Base-by-base conservation (phyloP, 2,797 vertebrate species). In the Pangasius sanitwongsei region DNA sequence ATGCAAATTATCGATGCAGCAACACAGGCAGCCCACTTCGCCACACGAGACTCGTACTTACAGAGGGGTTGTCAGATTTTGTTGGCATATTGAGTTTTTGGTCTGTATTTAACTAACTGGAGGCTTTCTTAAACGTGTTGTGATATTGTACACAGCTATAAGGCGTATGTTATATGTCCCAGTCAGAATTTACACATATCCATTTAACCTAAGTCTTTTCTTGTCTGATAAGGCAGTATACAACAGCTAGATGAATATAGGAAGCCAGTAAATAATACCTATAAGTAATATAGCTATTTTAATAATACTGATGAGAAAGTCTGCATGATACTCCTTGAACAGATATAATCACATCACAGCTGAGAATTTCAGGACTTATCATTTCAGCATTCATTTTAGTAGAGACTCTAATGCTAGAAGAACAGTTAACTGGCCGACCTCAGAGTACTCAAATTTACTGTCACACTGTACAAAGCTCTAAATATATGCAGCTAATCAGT, bases 401-500 rank as follows among this genome's bases (percentile, higher is more conserved):
- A 34, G 9, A 78, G 28, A 88, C 44, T 78, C 48, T 65, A 53
- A 53, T 6, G 41, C 41, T 44, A 44, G 41, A 44, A 44, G 41
- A 44, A 44, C 41, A 44, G 41, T 13, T 81, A 65, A 83, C 63
- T 67, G 31, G 63, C 28, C 53, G 83, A 84, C 57, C 63, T 83
- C n/a, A 48, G 50, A 72, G 48, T 48, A 78, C 61, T 84, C n/a
- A 31, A 84, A 84, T 50, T 50, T 65, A 53, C 23, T 84, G 69
- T 77, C 57, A n/a, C 23, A 41, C 59, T 67, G 25, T 85, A n/a
- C 23, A 69, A 85, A 34, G 84, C 41, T n/a, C 8, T 74, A 37
- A 86, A 70, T 85, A 88, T 89, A 87, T 88, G 87, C 89, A 87
- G 70, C 61, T 44, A 63, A 81, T 15, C 53, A 67, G 34, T 90